Evolutionary conservation across 2,113 vertebrate species (phyloP).

Genomic region (Brevimyrus niger): DNA sequence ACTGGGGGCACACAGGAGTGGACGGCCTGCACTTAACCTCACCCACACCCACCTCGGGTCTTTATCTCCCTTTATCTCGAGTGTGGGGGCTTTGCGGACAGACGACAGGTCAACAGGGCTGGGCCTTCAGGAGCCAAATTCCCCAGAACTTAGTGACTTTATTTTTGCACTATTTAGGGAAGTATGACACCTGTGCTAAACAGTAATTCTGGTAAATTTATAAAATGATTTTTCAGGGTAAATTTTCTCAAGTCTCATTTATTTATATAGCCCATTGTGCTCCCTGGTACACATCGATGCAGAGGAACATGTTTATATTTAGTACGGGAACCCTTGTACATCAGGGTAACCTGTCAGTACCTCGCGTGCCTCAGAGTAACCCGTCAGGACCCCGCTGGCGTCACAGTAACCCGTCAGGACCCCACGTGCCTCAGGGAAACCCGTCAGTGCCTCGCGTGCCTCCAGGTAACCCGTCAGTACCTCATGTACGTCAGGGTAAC

Average conservation of each 20-base stretch:
- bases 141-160: background rate
- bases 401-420: background rate
- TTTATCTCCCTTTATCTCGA: background rate
- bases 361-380: background rate
- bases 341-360: background rate
- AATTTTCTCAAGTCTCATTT: no score
- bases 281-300: background rate
- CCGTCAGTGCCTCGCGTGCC: background rate
- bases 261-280: background rate
- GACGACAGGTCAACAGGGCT: background rate
- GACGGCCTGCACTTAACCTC: background rate
- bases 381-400: background rate
- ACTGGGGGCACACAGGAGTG: background rate
- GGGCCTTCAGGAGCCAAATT: background rate
- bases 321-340: background rate
- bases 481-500: rapidly evolving
- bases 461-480: background rate
- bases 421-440: background rate
- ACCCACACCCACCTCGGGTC: background rate
- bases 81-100: background rate
- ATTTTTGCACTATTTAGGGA: background rate
- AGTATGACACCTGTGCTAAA: background rate
- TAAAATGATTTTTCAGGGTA: background rate
- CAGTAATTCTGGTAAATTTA: background rate
- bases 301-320: background rate